Base-by-base conservation (phyloP, 2,797 vertebrate genomes). In the Kryptopterus vitreolus region DNA sequence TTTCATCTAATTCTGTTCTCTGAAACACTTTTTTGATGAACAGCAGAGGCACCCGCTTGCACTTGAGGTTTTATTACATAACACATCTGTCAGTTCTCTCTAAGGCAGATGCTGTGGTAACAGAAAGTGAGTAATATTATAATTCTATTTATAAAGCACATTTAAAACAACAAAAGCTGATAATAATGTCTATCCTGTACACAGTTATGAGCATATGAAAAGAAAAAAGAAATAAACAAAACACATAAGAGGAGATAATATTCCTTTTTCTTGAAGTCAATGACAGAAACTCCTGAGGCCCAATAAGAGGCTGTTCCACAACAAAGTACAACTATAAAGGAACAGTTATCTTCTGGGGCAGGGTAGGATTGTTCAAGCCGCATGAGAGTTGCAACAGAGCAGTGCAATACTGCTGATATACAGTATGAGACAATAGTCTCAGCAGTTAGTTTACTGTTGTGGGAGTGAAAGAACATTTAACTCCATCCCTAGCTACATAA, bases 21-120 rank as follows among this genome's bases (percentile, higher is more conserved):
- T 31, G 18, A 70, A 52, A 31, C 46, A 70, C 16, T 20, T n/a
- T n/a, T 48, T 35, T 68, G 52, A 68, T 68, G 77, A 71, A 31
- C 57, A 61, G 29, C 26, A 48, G 48, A 71, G 20, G 69, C 69
- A 73, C 53, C 33, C 22, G 33, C 59, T 74, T 74, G 24, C 24
- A 58, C 13, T 74, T 66, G 26, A 38, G 20, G 20, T 80, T 80
- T 61, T 80, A 74, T 74, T 80, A 53, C 24, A 74, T 66, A 73
- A 66, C 61, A 58, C 18, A 73, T 73, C 52, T 57, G 31, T 73
- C 52, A 57, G 52, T 38, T 72, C 3, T 3, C 22, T 58, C 13
- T 18, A 38, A 38, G 3, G n/a, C 22, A 72, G 70, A 22, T 72
- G 52, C 52, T 70, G 26, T 70, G 68, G 48, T 31, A 52, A 31